Base-by-base conservation (phyloP, 2,888 invertebrate species). In the Mechanitis messenoides region DNA sequence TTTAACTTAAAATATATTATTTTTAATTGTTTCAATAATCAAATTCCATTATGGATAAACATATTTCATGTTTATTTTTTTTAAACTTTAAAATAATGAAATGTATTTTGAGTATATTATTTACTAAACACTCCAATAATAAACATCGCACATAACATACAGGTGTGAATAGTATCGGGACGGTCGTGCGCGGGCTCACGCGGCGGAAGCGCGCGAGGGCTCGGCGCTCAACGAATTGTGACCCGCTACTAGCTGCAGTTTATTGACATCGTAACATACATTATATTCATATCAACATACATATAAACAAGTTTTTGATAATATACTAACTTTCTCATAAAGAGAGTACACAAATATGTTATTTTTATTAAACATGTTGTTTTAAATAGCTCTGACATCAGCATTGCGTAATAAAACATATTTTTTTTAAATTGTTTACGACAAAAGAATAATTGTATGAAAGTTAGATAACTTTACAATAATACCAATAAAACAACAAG, bases 201-300 rank as follows among this genome's bases (percentile, higher is more conserved):
- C 65, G 53, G 61, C 73, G 74, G 74, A 74, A 72, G 63, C 65
- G 63, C 60, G 62, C 71, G 70, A 72, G 72, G 75, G 69, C 74
- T 63, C 58, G 61, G 62, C 63, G 65, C 66, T 63, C 68, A 61
- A 61, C 62, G 61, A 62, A 58, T 69, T 69, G 68, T 69, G 70
- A 68, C 69, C 69, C 63, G 68, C 62, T 55, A 57, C 60, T 45
- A 45, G 20, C 58, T 20, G 46, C 38, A 38, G 56, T 59, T 64
- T 63, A 54, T 63, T 68, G 71, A 69, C 71, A 70, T 58, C 63
- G 64, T 67, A 68, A 70, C 68, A 69, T 61, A 67, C 65, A 63
- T 67, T 28, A 33, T 12, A 47, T 50, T 28, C 50, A 50, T 50
- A 50, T 28, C 31, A 50, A 31, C 50, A 50, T 31, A 50, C 31